Conservation (phyloP, 2,797 vertebrate species). For the Vireo griseus region DNA sequence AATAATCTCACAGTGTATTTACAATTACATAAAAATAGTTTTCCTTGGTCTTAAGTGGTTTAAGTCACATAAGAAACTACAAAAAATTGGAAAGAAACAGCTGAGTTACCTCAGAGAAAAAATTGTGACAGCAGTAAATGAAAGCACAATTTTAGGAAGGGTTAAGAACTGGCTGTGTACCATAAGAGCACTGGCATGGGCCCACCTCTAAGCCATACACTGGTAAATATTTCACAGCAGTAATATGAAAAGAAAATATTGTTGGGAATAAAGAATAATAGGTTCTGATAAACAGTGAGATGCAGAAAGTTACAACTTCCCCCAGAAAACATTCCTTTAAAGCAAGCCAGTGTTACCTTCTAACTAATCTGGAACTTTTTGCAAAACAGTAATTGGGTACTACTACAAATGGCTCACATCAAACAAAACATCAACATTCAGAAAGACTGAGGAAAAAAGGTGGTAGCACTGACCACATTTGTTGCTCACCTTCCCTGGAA, state of each 20-base stretch:
- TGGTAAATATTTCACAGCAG: neutral
- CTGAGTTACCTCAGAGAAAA: neutral
- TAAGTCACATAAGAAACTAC: neutral
- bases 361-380: neutral
- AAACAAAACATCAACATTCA: neutral
- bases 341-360: neutral
- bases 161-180: neutral
- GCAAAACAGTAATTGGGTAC: neutral
- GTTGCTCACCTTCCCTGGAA: neutral
- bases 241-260: neutral
- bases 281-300: rapidly evolving
- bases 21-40: neutral
- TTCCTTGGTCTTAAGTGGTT: neutral
- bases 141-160: neutral
- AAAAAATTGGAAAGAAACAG: neutral
- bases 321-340: neutral
- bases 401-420: neutral
- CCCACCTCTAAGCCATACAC: neutral
- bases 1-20: neutral
- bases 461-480: neutral
- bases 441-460: neutral
- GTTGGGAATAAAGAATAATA: neutral
- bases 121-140: neutral
- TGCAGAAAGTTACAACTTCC: neutral
- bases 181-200: neutral